Evolutionary conservation across 2,113 vertebrate species (phyloP).

Genomic region (Silurus asotus): DNA sequence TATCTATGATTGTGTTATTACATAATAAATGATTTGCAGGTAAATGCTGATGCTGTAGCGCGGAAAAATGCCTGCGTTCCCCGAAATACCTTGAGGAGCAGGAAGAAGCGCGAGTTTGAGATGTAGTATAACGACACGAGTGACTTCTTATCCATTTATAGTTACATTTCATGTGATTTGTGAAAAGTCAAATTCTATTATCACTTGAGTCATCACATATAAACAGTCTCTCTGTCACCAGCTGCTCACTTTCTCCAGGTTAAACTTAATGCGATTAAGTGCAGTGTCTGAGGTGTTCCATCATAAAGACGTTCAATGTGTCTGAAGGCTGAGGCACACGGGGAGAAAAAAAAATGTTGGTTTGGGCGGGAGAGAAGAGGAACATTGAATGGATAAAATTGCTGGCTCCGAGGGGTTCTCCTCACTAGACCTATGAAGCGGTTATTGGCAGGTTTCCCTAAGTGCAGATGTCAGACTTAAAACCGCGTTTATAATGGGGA

Average conservation of each 20-base stretch:
- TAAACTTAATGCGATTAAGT: not conserved
- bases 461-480: too few relatives aligned
- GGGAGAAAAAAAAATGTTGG: too few relatives aligned
- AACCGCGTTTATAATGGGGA: too few relatives aligned
- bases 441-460: too few relatives aligned
- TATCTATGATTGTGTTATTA: not conserved
- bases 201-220: not conserved
- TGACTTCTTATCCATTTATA: not conserved
- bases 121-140: not conserved
- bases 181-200: not conserved
- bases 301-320: not conserved
- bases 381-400: too few relatives aligned
- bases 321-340: too few relatives aligned
- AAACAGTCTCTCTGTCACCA: too few relatives aligned
- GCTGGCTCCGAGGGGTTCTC: too few relatives aligned
- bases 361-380: too few relatives aligned
- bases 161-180: not conserved
- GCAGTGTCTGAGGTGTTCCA: not conserved
- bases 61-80: not conserved
- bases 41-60: not conserved
- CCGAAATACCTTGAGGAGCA: not conserved
- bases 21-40: not conserved
- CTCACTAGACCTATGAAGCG: too few relatives aligned
- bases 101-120: not conserved
- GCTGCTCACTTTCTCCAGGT: too few relatives aligned